A percentile compares a stretch with the other conserved stretches of the same genome.
These are phyloP conservation scores for Caenorhabditis sp. DNA, from an alignment of 2,888 invertebrate species.

Conservation along the genomic window DNA sequence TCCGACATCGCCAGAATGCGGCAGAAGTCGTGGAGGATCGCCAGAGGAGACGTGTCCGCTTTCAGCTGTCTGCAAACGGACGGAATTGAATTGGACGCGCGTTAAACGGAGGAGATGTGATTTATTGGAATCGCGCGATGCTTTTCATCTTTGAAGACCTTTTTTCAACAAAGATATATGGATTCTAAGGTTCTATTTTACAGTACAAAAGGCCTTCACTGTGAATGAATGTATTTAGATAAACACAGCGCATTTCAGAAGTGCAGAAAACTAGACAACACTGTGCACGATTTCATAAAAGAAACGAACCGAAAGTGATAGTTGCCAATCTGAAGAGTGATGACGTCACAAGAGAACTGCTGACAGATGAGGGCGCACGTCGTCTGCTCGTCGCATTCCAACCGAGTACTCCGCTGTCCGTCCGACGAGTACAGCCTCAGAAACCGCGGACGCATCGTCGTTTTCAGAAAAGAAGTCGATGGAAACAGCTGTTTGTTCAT, in stretches of 20 bases:
- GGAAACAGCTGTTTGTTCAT: background rate
- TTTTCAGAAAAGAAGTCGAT: constrained; percentile 6
- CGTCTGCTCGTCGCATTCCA: constrained; percentile 43
- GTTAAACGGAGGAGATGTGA: no score
- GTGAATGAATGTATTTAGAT: no score
- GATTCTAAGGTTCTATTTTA: no score
- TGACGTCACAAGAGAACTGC: constrained; percentile 51
- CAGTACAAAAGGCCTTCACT: no score
- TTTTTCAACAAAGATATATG: no score
- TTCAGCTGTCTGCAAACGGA: constrained; percentile 45
- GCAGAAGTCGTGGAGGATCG: constrained; percentile 49
- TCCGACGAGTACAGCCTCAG: constrained; percentile 61
- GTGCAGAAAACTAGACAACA: no score
- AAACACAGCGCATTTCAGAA: no score
- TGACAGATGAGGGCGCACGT: constrained; percentile 48
- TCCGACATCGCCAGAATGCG: constrained; percentile 51
- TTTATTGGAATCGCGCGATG: no score
- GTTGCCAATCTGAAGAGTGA: constrained; percentile 55
- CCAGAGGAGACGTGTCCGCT: constrained; percentile 43
- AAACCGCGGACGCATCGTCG: constrained; percentile 5
- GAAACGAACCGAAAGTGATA: constrained; percentile 25
- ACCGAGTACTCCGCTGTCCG: constrained; percentile 56
- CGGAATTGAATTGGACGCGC: background rate
- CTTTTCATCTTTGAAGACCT: no score
- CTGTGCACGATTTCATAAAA: no score